These are phyloP conservation scores for Achroia grisella DNA, from an alignment of 1,140 invertebrate species.

Conservation along the genomic window DNA sequence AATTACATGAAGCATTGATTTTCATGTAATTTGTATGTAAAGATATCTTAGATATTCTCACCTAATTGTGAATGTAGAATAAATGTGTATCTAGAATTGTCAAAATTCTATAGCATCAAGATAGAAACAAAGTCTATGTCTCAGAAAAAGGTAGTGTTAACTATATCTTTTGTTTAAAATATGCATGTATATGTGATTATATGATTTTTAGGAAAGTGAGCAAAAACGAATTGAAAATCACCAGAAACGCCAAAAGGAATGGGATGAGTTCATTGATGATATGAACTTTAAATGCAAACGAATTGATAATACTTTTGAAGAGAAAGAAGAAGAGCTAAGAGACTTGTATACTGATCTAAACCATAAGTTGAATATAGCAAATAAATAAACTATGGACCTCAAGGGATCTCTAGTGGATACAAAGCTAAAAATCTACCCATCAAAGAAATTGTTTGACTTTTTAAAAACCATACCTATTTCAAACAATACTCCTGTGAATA, in stretches of 20 bases:
- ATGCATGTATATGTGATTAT: too few relatives aligned
- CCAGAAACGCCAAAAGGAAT: slow-evolving; percentile 77
- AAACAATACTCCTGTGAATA: slow-evolving; percentile 48
- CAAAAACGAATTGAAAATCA: slow-evolving; percentile 73
- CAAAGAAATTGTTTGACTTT: slow-evolving; percentile 68
- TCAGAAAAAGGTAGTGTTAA: too few relatives aligned
- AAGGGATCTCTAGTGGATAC: slow-evolving; percentile 75
- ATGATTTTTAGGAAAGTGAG: slow-evolving; percentile 52
- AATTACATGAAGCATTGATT: too few relatives aligned
- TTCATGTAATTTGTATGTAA: too few relatives aligned
- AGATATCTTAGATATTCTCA: too few relatives aligned
- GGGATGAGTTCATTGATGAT: slow-evolving; percentile 84
- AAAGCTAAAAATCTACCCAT: slow-evolving; percentile 75
- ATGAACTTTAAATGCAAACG: slow-evolving; percentile 82
- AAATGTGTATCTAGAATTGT: too few relatives aligned
- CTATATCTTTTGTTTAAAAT: too few relatives aligned
- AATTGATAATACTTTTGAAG: slow-evolving; percentile 84
- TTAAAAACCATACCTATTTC: slow-evolving; percentile 50
- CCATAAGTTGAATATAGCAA: slow-evolving; percentile 80
- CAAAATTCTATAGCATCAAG: too few relatives aligned
- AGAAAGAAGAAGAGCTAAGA: slow-evolving; percentile 84
- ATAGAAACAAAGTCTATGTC: too few relatives aligned
- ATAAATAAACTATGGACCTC: slow-evolving; percentile 68
- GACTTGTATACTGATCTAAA: slow-evolving; percentile 84
- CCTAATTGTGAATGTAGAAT: too few relatives aligned